These are phyloP conservation scores for Nymphalis urticae DNA, from an alignment of 2,888 invertebrate genomes.

Conservation along the genomic window DNA sequence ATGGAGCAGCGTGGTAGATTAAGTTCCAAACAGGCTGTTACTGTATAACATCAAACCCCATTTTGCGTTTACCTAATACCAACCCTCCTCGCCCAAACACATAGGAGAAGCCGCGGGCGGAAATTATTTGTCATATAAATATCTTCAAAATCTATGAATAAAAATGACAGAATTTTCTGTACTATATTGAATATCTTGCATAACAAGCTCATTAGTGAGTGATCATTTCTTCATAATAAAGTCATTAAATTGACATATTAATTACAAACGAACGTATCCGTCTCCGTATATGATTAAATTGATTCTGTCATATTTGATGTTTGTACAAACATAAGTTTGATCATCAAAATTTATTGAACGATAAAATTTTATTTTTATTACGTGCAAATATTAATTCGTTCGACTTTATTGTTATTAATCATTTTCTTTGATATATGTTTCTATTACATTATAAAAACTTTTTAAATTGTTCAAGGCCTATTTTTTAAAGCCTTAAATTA, in stretches of 20 bases:
- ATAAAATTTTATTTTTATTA: slow-evolving; percentile 23
- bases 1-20: too few relatives aligned
- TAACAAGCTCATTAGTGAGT: slow-evolving; percentile 34
- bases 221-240: slow-evolving; percentile 33
- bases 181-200: slow-evolving; percentile 26
- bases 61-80: background rate
- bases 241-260: slow-evolving; percentile 30
- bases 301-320: slow-evolving; percentile 14
- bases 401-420: slow-evolving; percentile 2
- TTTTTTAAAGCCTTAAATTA: too few relatives aligned
- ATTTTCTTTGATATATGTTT: background rate
- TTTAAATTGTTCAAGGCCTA: too few relatives aligned
- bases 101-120: too few relatives aligned
- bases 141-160: slow-evolving; percentile 28
- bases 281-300: slow-evolving; percentile 26
- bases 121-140: slow-evolving; percentile 1
- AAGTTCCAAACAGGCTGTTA: too few relatives aligned
- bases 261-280: slow-evolving; percentile 16
- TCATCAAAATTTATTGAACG: slow-evolving; percentile 14
- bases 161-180: slow-evolving; percentile 32
- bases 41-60: background rate
- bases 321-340: slow-evolving; percentile 7
- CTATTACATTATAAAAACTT: background rate
- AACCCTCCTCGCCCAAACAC: too few relatives aligned
- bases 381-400: slow-evolving; percentile 22